Conservation (phyloP, 2,113 vertebrate species). For the Henicopernis longicauda region DNA sequence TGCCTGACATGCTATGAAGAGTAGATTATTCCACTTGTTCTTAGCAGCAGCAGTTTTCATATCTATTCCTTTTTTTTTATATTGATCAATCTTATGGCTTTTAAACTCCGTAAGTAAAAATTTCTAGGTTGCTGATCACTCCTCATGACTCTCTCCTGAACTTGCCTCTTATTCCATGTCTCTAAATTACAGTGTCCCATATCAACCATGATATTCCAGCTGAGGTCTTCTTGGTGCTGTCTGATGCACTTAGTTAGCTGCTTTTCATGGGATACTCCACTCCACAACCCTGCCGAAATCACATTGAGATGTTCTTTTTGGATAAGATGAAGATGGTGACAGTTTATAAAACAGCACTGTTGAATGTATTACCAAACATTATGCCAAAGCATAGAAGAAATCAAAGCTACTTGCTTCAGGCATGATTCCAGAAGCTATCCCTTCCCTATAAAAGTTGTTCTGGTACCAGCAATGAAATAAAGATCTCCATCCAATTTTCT, state of each 20-base stretch:
- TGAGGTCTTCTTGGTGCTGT: not conserved
- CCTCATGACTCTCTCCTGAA: not conserved
- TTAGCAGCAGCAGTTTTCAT: not conserved
- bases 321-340: not conserved
- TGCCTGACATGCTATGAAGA: not conserved
- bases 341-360: not conserved
- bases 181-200: not conserved
- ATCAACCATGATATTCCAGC: not conserved
- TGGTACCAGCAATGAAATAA: not conserved
- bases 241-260: not conserved
- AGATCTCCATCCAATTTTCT: not conserved
- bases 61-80: not conserved
- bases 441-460: not conserved
- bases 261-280: not conserved
- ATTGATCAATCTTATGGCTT: not conserved
- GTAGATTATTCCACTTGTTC: not conserved
- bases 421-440: not conserved
- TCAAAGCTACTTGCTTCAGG: not conserved
- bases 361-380: not conserved
- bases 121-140: not conserved
- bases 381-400: not conserved
- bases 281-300: not conserved
- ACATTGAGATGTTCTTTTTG: not conserved
- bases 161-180: not conserved
- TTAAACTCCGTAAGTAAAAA: not conserved